Conservation (phyloP, 2,888 invertebrate genomes). For the Celastrina argiolus region DNA sequence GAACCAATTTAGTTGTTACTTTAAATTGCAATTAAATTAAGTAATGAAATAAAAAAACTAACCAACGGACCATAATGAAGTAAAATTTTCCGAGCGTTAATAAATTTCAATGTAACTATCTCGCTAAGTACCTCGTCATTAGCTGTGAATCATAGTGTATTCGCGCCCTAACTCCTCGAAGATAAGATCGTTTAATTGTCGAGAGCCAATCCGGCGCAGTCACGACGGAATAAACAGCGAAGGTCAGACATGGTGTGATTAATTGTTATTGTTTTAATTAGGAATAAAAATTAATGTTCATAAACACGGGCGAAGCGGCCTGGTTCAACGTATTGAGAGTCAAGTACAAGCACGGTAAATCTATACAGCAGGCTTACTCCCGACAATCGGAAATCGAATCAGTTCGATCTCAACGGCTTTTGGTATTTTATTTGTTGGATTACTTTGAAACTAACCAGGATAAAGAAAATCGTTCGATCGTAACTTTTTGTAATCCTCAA, state of each 20-base stretch:
- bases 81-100: too few relatives aligned
- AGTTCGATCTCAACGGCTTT: too few relatives aligned
- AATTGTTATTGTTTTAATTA: slow-evolving; percentile 21
- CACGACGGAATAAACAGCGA: slow-evolving; percentile 10
- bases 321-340: not conserved
- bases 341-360: too few relatives aligned
- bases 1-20: too few relatives aligned
- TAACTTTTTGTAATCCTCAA: too few relatives aligned
- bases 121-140: slow-evolving; percentile 37
- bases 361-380: too few relatives aligned
- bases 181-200: slow-evolving; percentile 22
- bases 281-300: not conserved
- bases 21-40: not conserved
- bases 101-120: slow-evolving; percentile 19
- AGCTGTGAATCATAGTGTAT: slow-evolving; percentile 32
- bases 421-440: too few relatives aligned
- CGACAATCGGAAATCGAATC: too few relatives aligned
- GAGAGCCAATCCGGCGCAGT: slow-evolving; percentile 18
- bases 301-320: not conserved
- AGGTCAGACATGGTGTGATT: not conserved
- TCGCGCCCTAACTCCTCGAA: slow-evolving; percentile 14
- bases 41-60: not conserved
- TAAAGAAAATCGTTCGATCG: too few relatives aligned
- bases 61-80: not conserved
- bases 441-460: too few relatives aligned